Percentiles rank a stretch among this genome's conserved stretches.
Evolutionary conservation across 2,113 vertebrate genomes (phyloP).

Genomic region (Haplotaxodon microlepis): DNA sequence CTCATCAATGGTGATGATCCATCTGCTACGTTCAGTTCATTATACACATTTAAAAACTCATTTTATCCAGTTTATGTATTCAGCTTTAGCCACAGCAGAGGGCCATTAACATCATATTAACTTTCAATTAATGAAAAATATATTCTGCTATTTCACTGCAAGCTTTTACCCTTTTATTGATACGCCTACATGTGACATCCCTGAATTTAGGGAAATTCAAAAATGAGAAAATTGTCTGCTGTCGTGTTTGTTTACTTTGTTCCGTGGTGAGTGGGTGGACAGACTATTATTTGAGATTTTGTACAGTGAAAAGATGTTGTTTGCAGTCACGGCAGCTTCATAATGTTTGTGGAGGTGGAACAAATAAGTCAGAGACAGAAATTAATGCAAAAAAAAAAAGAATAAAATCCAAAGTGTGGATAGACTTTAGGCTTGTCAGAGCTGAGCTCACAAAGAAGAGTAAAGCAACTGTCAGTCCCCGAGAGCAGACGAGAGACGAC

Average conservation of each 20-base stretch:
- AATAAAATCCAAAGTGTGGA: constrained; percentile 1
- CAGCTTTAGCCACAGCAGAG: neutral
- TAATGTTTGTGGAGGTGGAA: constrained; percentile 40
- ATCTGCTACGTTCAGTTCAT: neutral
- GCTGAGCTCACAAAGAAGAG: constrained; percentile 3
- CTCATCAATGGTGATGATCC: neutral
- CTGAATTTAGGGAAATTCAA: neutral
- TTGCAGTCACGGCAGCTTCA: constrained; percentile 8
- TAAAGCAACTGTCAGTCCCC: constrained; percentile 34
- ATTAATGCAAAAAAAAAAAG: constrained; percentile 1
- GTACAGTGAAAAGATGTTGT: constrained; percentile 7
- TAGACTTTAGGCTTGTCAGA: neutral
- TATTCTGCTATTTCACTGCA: neutral
- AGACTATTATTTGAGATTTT: constrained; percentile 38
- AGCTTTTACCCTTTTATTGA: neutral
- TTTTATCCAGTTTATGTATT: neutral
- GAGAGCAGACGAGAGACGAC: constrained; percentile 7
- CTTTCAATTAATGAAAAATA: constrained; percentile 12
- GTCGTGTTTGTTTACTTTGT: constrained; percentile 35
- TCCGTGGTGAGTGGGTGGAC: constrained; percentile 22
- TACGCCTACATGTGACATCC: neutral
- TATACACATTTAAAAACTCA: neutral
- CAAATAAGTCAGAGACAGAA: constrained; percentile 43
- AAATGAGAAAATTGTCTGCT: constrained; percentile 3
- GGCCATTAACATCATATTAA: constrained; percentile 16